Conservation (phyloP, 2,888 invertebrate genomes). For the Megamerina dolium region DNA sequence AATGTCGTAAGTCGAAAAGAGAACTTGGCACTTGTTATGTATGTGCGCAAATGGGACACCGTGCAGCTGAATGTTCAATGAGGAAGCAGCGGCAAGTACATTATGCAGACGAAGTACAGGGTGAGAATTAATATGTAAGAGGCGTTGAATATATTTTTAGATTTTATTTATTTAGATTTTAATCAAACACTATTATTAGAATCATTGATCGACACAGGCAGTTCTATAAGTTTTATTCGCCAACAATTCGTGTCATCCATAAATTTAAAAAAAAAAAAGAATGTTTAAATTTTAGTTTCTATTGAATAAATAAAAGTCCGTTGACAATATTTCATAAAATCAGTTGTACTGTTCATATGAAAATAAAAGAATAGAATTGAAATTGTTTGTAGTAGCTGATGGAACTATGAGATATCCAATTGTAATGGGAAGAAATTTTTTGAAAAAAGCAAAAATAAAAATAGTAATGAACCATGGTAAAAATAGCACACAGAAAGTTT, state of each 20-base stretch:
- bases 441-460: constrained; percentile 10
- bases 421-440: constrained; percentile 16
- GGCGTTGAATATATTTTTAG: too few relatives aligned
- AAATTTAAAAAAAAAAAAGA: too few relatives aligned
- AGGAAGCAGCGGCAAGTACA: not conserved
- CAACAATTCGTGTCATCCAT: too few relatives aligned
- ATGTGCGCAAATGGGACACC: not conserved
- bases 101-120: too few relatives aligned
- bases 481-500: constrained; percentile 6
- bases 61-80: not conserved
- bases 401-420: constrained; percentile 14
- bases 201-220: too few relatives aligned
- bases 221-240: too few relatives aligned
- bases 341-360: constrained; percentile 9
- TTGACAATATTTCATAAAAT: constrained; percentile 11
- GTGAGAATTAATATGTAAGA: too few relatives aligned
- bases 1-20: too few relatives aligned
- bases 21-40: not conserved
- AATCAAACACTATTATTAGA: too few relatives aligned
- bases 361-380: constrained; percentile 11
- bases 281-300: constrained; percentile 6
- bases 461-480: too few relatives aligned
- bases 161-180: too few relatives aligned
- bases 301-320: constrained; percentile 13
- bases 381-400: constrained; percentile 17